Base-by-base conservation (phyloP, 2,113 vertebrate genomes). In the Tyto alba region DNA sequence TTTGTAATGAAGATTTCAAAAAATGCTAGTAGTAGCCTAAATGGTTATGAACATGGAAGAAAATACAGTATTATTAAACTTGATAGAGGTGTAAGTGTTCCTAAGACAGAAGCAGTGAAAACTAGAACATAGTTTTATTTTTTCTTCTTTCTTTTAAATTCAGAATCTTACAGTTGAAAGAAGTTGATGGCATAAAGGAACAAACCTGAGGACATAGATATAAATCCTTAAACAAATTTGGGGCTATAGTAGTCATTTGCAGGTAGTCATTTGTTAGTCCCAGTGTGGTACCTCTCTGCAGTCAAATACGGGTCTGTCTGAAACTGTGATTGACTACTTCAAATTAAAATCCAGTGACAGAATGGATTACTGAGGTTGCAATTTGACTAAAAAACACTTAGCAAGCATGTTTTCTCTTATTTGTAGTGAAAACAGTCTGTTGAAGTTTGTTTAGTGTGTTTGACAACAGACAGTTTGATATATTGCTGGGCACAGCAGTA, bases 401-500 rank as follows among this genome's bases (percentile, higher is more conserved):
- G 95, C 97, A 97, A 98, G 98, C 98, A 98, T 95, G 96, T 98
- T 97, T 97, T 95, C 94, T 97, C 95, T 95, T 98, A 97, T 97
- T 98, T 98, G 93, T 96, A 96, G 93, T 97, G 95, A 98, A 98
- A 98, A 98, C 97, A 98, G 96, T 91, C 97, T 97, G 97, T 96
- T 98, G 96, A 98, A 98, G 98, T 98, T 98, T 98, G 97, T 97
- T 98, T 96, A 97, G 96, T 96, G 85, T 98, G 98, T 98, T 98
- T 98, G 98, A 98, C 98, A 98, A 98, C 98, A 98, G 98, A 98
- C 98, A 98, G 98, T 98, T 98, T 98, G 98, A 98, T 98, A 97
- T 98, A 98, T 98, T 98, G 97, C 98, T 94, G 98, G 98, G 98
- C 98, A 98, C 98, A 98, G 98, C 97, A 29, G 98, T 98, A 98